Percentiles rank a stretch among this genome's conserved stretches.
Evolutionary conservation across 2,113 vertebrate genomes (phyloP).

Genomic region (Gopherus flavomarginatus): DNA sequence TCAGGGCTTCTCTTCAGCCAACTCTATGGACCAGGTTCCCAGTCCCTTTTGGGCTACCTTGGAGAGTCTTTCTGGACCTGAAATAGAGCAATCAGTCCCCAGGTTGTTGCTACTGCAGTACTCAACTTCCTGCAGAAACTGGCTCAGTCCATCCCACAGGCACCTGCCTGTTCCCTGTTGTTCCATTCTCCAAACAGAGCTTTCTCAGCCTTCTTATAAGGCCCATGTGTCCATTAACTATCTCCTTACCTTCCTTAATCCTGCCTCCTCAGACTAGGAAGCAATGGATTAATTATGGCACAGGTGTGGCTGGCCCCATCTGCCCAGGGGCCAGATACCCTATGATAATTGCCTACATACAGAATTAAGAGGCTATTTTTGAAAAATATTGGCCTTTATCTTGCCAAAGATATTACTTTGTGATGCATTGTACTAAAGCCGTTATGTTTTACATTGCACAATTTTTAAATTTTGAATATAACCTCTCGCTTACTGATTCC

Average conservation of each 20-base stretch:
- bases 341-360: not conserved
- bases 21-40: not conserved
- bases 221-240: not conserved
- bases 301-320: not conserved
- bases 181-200: not conserved
- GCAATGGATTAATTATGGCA: not conserved
- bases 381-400: not conserved
- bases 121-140: not conserved
- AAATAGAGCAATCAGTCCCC: not conserved
- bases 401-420: not conserved
- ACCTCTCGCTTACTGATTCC: not conserved
- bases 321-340: not conserved
- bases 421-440: not conserved
- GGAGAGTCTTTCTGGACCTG: not conserved
- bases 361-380: not conserved
- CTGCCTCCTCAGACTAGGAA: not conserved
- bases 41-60: not conserved
- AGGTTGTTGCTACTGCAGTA: not conserved
- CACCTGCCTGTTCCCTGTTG: not conserved
- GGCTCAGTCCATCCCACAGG: not conserved
- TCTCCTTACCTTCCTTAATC: not conserved
- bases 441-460: not conserved
- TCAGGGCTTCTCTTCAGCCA: not conserved
- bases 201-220: not conserved
- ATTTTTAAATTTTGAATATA: not conserved